Evolutionary conservation across 2,888 invertebrate species (phyloP), one percentile per base, ranked within the genome.

Genomic region (Corbicula japonica): DNA sequence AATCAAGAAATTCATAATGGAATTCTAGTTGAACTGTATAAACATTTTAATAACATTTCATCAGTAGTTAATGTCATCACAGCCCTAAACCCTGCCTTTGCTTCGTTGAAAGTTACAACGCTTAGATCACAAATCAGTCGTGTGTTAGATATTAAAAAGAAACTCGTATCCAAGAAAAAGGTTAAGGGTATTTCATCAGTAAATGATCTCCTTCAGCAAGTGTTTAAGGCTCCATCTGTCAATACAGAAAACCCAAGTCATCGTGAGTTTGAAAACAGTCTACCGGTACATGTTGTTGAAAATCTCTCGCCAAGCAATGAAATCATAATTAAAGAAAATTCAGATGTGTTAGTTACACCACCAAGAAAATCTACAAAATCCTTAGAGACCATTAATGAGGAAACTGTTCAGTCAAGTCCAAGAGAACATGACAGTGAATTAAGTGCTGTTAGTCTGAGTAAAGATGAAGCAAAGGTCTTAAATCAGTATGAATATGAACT

Each of bases 81-180:
- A 50, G 6, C 6, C n/a, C 28, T 50, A 15, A 50, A 50, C n/a
- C 23, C 50, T 26, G 50, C 23, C 2, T 21, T 23, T 3, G 8
- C 23, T 8, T 10, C 50, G 3, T 6, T 50, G 15, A 2, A 50
- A 15, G 15, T 23, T 26, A 23, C 8, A 15, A 23, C 50, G 4
- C 28, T 50, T 23, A 50, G 28, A 50, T 23, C 50, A 21, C 4
- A n/a, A 50, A 23, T 50, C 3, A 50, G 28, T 15, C 4, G 21
- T 23, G 3, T 50, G 6, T 2, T 50, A 26, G 21, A 50, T 26
- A 50, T 21, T 23, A 38, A 38, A 38, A 50, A 50, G 26, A 50
- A 50, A 50, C 15, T 50, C 6, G 21, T 50, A 10, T 50, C 46
- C n/a, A 46, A 46, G 46, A 46, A 50, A 50, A 50, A 50, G 28